phyloP scores from a whole-genome alignment of 23 tunicate species.

The Clavelina lepadiformis region DNA sequence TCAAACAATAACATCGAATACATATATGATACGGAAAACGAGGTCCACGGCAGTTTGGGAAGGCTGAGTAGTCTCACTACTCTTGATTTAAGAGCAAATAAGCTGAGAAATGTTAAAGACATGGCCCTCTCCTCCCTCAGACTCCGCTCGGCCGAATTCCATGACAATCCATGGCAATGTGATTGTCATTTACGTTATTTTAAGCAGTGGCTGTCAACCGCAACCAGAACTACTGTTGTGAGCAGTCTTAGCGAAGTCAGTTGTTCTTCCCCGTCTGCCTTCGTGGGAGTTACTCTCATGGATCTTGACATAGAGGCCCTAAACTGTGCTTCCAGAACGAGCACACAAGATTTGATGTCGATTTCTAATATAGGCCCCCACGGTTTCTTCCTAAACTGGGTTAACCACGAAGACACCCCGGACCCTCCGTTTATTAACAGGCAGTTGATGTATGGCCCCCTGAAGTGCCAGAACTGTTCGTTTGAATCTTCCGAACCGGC shows the following conservation, averaged over 20 bases:
- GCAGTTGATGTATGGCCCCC: constrained; percentile 47
- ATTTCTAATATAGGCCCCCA: background rate
- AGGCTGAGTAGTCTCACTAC: background rate
- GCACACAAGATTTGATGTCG: constrained; percentile 2
- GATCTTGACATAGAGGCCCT: constrained; percentile 55
- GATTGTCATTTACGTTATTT: constrained; percentile 54
- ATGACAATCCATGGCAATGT: constrained; percentile 82
- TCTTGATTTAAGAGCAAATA: constrained; percentile 68
- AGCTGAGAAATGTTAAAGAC: constrained; percentile 42
- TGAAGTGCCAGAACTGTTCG: constrained; percentile 62
- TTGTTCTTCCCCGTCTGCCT: constrained; percentile 48
- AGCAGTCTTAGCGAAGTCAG: constrained; percentile 41
- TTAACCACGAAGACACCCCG: constrained; percentile 18
- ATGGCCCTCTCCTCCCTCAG: constrained; percentile 24
- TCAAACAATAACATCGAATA: constrained; percentile 37
- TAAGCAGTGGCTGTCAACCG: constrained; percentile 48
- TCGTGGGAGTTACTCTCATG: constrained; percentile 54
- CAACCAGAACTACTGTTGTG: constrained; percentile 14
- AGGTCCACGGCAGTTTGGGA: constrained; percentile 27
- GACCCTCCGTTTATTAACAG: constrained; percentile 45
- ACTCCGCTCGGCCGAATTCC: constrained; percentile 18
- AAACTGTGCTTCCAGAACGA: constrained; percentile 23
- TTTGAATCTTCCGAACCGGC: background rate
- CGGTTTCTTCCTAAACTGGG: constrained; percentile 21
- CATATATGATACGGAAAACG: constrained; percentile 16